phyloP scores from a whole-genome alignment of 2,113 vertebrate genomes.

The Amia ocellicauda region DNA sequence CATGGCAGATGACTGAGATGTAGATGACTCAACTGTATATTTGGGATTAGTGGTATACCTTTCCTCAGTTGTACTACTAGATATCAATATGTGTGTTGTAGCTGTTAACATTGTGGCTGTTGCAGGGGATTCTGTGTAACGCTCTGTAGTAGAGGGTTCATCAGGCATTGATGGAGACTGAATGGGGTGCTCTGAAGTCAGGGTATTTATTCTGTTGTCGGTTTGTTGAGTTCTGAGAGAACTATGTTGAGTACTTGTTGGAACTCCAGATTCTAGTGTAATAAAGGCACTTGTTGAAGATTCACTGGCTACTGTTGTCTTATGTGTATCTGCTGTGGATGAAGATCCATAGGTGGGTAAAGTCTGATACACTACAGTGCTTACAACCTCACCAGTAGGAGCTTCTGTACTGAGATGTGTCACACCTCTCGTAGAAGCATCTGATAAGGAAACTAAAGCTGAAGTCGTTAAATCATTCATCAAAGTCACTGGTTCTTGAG shows the following conservation, averaged over 20 bases:
- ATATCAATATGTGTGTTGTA: not conserved
- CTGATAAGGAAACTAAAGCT: not conserved
- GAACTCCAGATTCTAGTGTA: slow-evolving; percentile 15
- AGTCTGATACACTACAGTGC: not conserved
- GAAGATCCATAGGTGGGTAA: slow-evolving; percentile 16
- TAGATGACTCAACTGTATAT: not conserved
- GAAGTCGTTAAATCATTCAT: not conserved
- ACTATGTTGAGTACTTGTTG: slow-evolving; percentile 32
- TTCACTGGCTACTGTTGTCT: slow-evolving; percentile 22
- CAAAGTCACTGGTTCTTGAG: not conserved
- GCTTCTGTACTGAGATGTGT: too few relatives aligned
- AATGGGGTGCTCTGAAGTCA: slow-evolving; percentile 1
- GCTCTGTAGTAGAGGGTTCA: not conserved
- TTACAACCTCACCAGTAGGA: not conserved
- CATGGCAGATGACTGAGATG: not conserved
- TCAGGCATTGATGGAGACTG: not conserved
- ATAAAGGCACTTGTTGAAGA: slow-evolving; percentile 20
- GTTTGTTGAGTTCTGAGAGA: slow-evolving; percentile 32
- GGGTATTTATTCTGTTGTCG: slow-evolving; percentile 33
- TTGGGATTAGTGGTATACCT: not conserved
- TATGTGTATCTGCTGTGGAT: slow-evolving; percentile 10
- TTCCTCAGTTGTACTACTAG: not conserved
- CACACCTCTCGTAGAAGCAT: not conserved
- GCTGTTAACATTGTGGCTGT: not conserved
- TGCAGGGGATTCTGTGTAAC: not conserved